A percentile compares a stretch with the other conserved stretches of the same genome.
Conservation (phyloP, 2,888 invertebrate species). For the Osmoderma eremita region DNA sequence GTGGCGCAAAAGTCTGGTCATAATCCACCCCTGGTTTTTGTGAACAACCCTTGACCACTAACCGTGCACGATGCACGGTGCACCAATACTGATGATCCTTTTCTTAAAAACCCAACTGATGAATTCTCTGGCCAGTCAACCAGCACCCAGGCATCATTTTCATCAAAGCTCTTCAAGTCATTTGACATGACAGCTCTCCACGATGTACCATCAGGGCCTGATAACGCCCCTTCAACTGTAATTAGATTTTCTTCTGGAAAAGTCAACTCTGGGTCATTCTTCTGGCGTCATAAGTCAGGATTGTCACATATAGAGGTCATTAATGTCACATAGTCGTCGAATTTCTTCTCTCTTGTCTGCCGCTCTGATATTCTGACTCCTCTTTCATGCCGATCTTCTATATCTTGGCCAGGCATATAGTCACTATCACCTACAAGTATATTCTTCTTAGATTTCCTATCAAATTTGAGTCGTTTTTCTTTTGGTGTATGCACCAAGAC, state of each 20-base stretch:
- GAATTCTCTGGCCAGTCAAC: constrained; percentile 46
- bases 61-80: no score
- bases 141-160: constrained; percentile 53
- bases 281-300: not conserved
- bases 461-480: constrained; percentile 53
- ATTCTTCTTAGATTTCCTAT: constrained; percentile 38
- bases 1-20: no score
- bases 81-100: constrained; percentile 48
- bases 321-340: constrained; percentile 15
- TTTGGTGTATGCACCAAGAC: constrained; percentile 51
- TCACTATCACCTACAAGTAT: constrained; percentile 31
- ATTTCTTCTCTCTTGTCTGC: not conserved
- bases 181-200: constrained; percentile 52
- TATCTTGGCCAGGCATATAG: not conserved
- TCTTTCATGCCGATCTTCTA: not conserved
- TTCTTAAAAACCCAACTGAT: constrained; percentile 52
- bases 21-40: no score
- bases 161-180: constrained; percentile 51
- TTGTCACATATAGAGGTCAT: not conserved
- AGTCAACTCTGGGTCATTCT: constrained; percentile 35
- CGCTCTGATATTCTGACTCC: not conserved
- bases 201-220: constrained; percentile 46
- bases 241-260: constrained; percentile 44
- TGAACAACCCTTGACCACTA: no score
- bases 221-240: constrained; percentile 49